Conservation (phyloP, 2,113 vertebrate species). For the Lepus timidus region DNA sequence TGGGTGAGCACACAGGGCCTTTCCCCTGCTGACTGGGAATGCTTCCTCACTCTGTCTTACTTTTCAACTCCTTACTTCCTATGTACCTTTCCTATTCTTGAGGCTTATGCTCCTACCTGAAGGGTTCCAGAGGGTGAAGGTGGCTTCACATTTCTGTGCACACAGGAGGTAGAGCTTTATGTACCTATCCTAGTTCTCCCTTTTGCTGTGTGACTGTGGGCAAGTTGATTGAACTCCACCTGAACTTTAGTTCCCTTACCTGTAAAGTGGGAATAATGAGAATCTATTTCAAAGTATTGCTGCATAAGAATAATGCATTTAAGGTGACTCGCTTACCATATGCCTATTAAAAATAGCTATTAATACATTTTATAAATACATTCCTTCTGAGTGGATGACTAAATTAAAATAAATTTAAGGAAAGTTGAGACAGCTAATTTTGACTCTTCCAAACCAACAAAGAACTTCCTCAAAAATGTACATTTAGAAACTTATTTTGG, state of each 20-base stretch:
- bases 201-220: neutral
- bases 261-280: neutral
- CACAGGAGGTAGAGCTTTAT: neutral
- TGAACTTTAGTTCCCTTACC: constrained; percentile 36
- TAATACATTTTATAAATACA: neutral
- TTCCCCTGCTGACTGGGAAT: neutral
- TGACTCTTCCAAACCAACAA: neutral
- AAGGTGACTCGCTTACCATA: neutral
- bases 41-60: neutral
- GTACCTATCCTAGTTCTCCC: neutral
- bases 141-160: neutral
- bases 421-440: neutral
- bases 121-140: neutral
- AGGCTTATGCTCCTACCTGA: neutral
- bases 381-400: constrained; percentile 15
- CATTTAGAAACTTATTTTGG: constrained; percentile 28
- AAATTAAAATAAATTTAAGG: neutral
- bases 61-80: neutral
- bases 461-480: constrained; percentile 24
- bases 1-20: neutral
- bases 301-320: neutral
- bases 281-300: constrained; percentile 15
- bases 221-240: neutral
- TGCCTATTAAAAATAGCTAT: neutral
- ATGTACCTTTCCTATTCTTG: neutral